Evolutionary conservation across 2,888 invertebrate species (phyloP), one percentile per base, ranked within the genome.

Genomic region (Temnothorax unifasciatus): DNA sequence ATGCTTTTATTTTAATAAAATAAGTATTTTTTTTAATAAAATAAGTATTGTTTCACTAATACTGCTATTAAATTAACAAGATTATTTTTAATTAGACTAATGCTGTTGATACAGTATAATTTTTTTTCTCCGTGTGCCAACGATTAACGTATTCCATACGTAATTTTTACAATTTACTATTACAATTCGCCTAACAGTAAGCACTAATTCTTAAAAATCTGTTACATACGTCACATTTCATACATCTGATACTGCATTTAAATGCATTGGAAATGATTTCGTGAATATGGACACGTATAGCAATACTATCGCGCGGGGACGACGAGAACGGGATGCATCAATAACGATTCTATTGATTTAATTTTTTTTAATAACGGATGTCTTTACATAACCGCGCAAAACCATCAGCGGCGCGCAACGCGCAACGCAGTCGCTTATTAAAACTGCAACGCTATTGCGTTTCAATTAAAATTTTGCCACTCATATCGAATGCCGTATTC

Each of bases 401-500:
- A 64, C 59, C 81, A 75, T 61, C 59, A 61, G 83, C n/a, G 44
- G 25, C 47, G 25, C 47, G 83, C 25, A 34, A 18, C 47, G 73
- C 61, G 68, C 29, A 29, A 59, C 25, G 18, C 44, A 63, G 69
- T 9, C 41, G 82, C 79, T 87, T 83, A 86, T 86, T 87, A 81
- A 83, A 87, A 57, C 61, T 38, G 64, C 66, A 54, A 50, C 59
- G 84, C 66, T 59, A 64, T 68, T 83, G 44, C 59, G 74, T 79
- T 85, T 82, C 85, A 84, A 88, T 89, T 85, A 84, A 82, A 87
- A 86, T 86, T 77, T 85, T 41, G 83, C 73, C 50, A 41, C 75
- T 61, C 25, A 61, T 68, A 63, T 84, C 54, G 74, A 74, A 68
- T 81, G 64, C 63, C 57, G 77, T 59, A 54, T 79, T 69, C 74